Percentiles rank a stretch among this genome's conserved stretches.
These are phyloP conservation scores for Bovichtus variegatus DNA, from an alignment of 2,797 vertebrate genomes.

Conservation along the genomic window DNA sequence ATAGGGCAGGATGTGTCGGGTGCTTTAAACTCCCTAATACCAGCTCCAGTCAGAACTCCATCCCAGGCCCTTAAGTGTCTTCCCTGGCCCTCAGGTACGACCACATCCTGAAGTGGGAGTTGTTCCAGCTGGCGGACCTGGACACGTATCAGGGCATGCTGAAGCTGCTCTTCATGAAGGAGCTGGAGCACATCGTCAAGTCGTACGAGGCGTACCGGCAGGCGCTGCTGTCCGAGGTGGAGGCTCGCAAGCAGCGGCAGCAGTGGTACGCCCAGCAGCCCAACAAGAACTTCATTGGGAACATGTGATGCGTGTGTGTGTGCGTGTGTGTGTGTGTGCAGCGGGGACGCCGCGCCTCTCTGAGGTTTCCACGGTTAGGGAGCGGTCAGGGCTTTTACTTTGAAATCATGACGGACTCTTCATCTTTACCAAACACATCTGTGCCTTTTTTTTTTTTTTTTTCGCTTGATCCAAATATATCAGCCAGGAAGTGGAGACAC, in stretches of 20 bases:
- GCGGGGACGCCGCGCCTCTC: slow-evolving; percentile 52
- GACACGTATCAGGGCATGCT: slow-evolving; percentile 99
- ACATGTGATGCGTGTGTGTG: slow-evolving; percentile 75
- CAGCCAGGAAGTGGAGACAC: slow-evolving; percentile 57
- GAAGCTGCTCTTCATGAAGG: slow-evolving; percentile 99
- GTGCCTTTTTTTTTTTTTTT: no score
- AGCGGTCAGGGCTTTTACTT: slow-evolving; percentile 58
- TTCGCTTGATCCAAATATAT: slow-evolving; percentile 83
- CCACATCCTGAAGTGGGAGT: slow-evolving; percentile 99
- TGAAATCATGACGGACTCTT: slow-evolving; percentile 65
- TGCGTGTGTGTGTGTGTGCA: background rate
- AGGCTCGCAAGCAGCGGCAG: slow-evolving; percentile 94
- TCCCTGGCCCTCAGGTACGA: no score
- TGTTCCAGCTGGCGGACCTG: slow-evolving; percentile 98
- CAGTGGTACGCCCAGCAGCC: slow-evolving; percentile 96
- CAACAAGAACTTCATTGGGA: slow-evolving; percentile 88
- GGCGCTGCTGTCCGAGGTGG: slow-evolving; percentile 93
- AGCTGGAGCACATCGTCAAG: slow-evolving; percentile 97
- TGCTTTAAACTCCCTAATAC: no score
- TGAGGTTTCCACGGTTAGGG: slow-evolving; percentile 68
- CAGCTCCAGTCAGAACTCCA: no score
- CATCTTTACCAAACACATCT: slow-evolving; percentile 81
- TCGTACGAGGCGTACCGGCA: slow-evolving; percentile 97
- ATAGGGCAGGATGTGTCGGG: no score
- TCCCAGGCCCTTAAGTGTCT: no score